Percentiles rank a stretch among this genome's conserved stretches.
Evolutionary conservation across 2,888 invertebrate genomes (phyloP).

Genomic region (Watsonalla binaria): DNA sequence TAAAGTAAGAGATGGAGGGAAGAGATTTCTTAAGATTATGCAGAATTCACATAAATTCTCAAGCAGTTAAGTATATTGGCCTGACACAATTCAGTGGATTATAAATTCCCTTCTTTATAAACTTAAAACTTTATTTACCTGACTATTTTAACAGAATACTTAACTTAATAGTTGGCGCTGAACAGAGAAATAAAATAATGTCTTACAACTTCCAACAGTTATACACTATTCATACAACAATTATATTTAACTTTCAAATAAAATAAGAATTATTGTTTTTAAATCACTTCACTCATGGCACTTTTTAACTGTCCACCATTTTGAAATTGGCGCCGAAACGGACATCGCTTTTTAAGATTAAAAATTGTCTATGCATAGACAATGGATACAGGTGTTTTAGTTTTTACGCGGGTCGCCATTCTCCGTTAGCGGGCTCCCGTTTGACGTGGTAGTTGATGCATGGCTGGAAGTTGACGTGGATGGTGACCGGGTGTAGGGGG

Average conservation of each 20-base stretch:
- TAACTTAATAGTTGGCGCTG: too few species aligned
- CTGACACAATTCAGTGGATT: too few species aligned
- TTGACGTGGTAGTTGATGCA: slow-evolving; percentile 65
- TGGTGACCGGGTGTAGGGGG: slow-evolving; percentile 91
- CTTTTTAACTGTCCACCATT: not conserved
- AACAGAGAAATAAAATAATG: too few species aligned
- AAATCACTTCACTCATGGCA: not conserved
- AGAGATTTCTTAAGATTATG: too few species aligned
- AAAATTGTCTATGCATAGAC: not conserved
- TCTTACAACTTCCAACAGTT: too few species aligned
- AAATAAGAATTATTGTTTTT: not conserved
- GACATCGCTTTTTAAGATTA: slow-evolving; percentile 2
- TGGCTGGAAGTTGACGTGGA: slow-evolving; percentile 89
- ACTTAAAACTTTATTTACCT: too few species aligned
- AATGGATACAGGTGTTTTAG: slow-evolving; percentile 12
- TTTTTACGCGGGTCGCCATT: slow-evolving; percentile 43
- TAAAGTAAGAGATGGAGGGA: too few species aligned
- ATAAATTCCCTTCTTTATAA: too few species aligned
- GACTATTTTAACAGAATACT: too few species aligned
- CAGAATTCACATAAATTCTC: too few species aligned
- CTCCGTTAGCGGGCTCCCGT: slow-evolving; percentile 47
- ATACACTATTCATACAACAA: slow-evolving; percentile 9
- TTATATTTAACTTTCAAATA: slow-evolving; percentile 18
- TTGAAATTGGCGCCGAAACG: slow-evolving; percentile 14
- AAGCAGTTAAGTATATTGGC: too few species aligned